Conservation (phyloP, 1,140 invertebrate genomes). For the Parasteatoda tepidariorum region DNA sequence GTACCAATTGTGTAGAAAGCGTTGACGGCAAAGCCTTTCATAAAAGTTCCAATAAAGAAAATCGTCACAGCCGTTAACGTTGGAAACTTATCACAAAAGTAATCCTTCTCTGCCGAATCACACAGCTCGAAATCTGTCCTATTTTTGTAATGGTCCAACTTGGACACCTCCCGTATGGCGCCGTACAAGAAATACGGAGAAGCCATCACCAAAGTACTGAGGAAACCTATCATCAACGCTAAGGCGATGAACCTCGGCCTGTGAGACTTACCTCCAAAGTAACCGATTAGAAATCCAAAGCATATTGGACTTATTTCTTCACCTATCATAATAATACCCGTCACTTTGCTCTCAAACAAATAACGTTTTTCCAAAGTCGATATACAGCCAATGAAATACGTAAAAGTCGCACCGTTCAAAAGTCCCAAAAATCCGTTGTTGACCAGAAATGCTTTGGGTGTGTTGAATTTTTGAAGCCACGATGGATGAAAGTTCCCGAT, state of each 20-base stretch:
- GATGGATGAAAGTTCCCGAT: background rate
- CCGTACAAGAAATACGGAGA: slow-evolving; percentile 79
- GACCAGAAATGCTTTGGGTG: slow-evolving; percentile 80
- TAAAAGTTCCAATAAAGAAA: slow-evolving; percentile 58
- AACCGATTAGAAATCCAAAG: slow-evolving; percentile 71
- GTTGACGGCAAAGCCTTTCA: slow-evolving; percentile 61
- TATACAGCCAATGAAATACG: slow-evolving; percentile 82
- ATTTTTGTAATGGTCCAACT: slow-evolving; percentile 4
- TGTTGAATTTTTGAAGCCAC: slow-evolving; percentile 77
- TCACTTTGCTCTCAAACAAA: slow-evolving; percentile 81
- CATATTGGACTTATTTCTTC: slow-evolving; percentile 62
- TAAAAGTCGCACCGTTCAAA: slow-evolving; percentile 79
- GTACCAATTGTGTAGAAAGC: slow-evolving; percentile 64
- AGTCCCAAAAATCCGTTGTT: slow-evolving; percentile 80
- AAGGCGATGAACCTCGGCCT: slow-evolving; percentile 78
- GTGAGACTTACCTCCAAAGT: slow-evolving; percentile 77
- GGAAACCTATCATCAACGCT: slow-evolving; percentile 77
- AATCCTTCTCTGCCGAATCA: background rate
- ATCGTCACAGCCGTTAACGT: slow-evolving; percentile 26
- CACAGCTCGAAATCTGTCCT: slow-evolving; percentile 9
- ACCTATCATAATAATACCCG: slow-evolving; percentile 71
- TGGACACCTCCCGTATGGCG: slow-evolving; percentile 34
- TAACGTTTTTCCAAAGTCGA: slow-evolving; percentile 85
- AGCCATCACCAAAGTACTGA: slow-evolving; percentile 76
- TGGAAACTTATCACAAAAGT: background rate